Evolutionary conservation across 2,113 vertebrate genomes (phyloP), one percentile per base, ranked within the genome.

Genomic region (Brachypodius melanocephalos): DNA sequence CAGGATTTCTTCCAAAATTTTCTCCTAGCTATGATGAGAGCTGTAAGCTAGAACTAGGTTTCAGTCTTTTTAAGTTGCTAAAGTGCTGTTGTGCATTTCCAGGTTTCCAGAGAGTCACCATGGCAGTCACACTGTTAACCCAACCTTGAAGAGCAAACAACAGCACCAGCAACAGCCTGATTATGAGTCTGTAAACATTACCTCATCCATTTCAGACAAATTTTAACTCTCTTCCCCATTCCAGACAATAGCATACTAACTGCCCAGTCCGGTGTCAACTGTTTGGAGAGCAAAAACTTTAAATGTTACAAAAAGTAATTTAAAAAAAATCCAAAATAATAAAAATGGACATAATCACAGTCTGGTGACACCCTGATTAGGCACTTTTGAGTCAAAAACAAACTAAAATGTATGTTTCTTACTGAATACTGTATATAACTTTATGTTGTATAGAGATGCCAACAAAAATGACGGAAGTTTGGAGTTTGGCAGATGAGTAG

Each of bases 121-220:
- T 62, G 78, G 89, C 72, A 93, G 81, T 89, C 61, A 71, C 48
- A 59, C 78, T 94, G 91, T 91, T 95, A 94, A 91, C 48, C 90
- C 82, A 83, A 74, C 85, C 88, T 83, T 93, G 93, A 79, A 94
- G 75, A 95, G 83, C 95, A 96, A 95, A 96, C 57, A 87, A 18
- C 79, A 88, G 55, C 40, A 57, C 46, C 72, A 61, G 82, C 63
- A 81, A 49, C 72, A 25, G 65, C 26, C 72, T 74, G 72, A 71
- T 87, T 74, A 28, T 80, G 72, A 81, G 22, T 83, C 88, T 74
- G 65, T 67, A 84, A 88, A 88, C 73, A 90, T 74, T 77, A 74
- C 51, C 65, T 92, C 93, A 90, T 61, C 76, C 16, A 0, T 59
- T 84, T 36, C 75, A 67, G 63, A 62, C 43, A 45, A 69, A 59